A percentile compares a stretch with the other conserved stretches of the same genome.
These are phyloP conservation scores for Poeciliopsis presidionis DNA, from an alignment of 2,797 vertebrate species.

Conservation along the genomic window DNA sequence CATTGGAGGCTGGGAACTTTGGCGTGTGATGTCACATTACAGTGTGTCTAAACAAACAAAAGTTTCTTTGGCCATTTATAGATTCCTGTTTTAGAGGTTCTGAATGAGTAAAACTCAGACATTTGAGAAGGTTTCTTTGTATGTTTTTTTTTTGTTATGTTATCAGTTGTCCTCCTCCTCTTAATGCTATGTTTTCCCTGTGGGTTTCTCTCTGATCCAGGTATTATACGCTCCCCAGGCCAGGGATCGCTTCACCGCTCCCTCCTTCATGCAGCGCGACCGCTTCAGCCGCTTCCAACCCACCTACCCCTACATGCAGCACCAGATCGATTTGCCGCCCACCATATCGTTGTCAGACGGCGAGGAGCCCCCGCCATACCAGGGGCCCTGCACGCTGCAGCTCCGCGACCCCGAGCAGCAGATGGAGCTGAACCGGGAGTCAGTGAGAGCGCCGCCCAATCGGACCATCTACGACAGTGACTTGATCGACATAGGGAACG, in stretches of 20 bases:
- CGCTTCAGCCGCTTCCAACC: constrained; percentile 94
- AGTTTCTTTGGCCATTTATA: neutral
- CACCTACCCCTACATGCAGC: constrained; percentile 94
- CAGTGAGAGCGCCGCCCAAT: constrained; percentile 93
- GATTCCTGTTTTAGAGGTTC: neutral
- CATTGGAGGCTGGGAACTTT: no score
- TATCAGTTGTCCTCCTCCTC: neutral
- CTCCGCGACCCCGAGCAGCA: constrained; percentile 96
- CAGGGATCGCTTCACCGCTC: constrained; percentile 82
- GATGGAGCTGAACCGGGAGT: constrained; percentile 97
- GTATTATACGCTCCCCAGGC: constrained; percentile 84
- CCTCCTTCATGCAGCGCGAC: constrained; percentile 90
- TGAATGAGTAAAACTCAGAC: neutral
- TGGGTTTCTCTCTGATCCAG: constrained; percentile 29
- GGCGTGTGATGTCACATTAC: neutral
- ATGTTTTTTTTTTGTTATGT: neutral
- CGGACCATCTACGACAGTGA: constrained; percentile 93
- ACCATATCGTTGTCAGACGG: constrained; percentile 96
- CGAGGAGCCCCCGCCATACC: constrained; percentile 95
- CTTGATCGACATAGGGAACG: constrained; percentile 77
- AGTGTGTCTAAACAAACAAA: neutral
- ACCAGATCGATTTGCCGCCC: constrained; percentile 95
- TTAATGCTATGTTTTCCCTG: neutral
- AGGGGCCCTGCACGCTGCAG: constrained; percentile 94
- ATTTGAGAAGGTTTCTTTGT: neutral